These are phyloP conservation scores for Cherax quadricarinatus DNA, from an alignment of 1,140 invertebrate genomes.

Conservation along the genomic window DNA sequence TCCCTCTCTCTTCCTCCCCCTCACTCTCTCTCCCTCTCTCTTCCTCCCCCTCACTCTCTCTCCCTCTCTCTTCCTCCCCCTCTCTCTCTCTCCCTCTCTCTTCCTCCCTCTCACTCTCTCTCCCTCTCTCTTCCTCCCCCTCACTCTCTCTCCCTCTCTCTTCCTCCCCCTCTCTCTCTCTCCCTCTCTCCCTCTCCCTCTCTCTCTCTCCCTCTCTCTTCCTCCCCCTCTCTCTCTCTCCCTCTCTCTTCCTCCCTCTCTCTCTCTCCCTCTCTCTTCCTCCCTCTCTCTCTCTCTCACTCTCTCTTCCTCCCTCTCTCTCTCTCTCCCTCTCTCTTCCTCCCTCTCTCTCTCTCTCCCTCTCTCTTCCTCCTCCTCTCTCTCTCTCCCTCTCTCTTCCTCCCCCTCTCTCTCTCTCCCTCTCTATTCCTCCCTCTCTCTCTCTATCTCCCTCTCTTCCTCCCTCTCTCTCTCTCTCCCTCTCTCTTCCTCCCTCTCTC, in stretches of 20 bases:
- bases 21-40: neutral
- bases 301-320: conserved; percentile 1
- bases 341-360: conserved; percentile 15
- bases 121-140: no score
- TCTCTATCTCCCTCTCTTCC: neutral
- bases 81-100: neutral
- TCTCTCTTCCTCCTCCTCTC: conserved; percentile 3
- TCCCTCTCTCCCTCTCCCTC: neutral
- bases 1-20: neutral
- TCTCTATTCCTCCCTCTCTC: neutral
- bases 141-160: neutral
- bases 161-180: neutral
- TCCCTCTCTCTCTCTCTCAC: conserved; percentile 15
- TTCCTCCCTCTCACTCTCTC: neutral
- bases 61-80: neutral
- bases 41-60: neutral
- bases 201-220: neutral
- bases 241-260: neutral
- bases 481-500: neutral
- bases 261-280: neutral
- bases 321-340: neutral
- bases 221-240: neutral
- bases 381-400: conserved; percentile 32
- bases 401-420: neutral
- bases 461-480: neutral